phyloP scores from a whole-genome alignment of 2,888 invertebrate species.

The Leptarthrus brevirostris region DNA sequence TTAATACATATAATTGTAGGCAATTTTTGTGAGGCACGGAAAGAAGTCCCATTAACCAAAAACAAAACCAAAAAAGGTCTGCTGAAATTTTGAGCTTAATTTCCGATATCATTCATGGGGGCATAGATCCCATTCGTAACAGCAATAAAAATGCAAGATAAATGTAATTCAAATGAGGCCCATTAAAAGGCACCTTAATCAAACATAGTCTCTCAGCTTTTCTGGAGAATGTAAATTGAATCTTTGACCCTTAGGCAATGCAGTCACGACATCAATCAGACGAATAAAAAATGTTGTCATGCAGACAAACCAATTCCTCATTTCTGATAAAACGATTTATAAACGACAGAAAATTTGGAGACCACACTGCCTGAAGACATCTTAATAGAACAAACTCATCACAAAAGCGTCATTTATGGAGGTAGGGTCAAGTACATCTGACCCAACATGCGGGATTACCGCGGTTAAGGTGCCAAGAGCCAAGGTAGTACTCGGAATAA shows the following conservation, averaged over 20 bases:
- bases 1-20: too few relatives aligned
- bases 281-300: conserved; percentile 36
- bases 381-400: conserved; percentile 32
- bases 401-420: background rate
- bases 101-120: too few relatives aligned
- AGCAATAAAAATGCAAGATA: conserved; percentile 33
- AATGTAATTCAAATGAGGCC: conserved; percentile 20
- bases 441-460: conserved; percentile 27
- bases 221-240: conserved; percentile 34
- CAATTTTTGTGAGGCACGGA: too few relatives aligned
- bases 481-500: background rate
- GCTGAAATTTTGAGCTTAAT: too few relatives aligned
- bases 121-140: background rate
- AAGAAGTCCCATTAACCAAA: too few relatives aligned
- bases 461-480: background rate
- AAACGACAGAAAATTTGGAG: conserved; percentile 36
- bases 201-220: background rate
- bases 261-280: conserved; percentile 43
- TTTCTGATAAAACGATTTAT: conserved; percentile 45
- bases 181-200: conserved; percentile 34
- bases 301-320: conserved; percentile 40
- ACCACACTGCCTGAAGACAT: conserved; percentile 31
- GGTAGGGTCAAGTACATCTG: conserved; percentile 29
- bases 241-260: conserved; percentile 26
- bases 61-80: too few relatives aligned